Evolutionary conservation across 2,797 vertebrate genomes (phyloP), one percentile per base, ranked within the genome.

Genomic region (Cyprinodon diabolis): DNA sequence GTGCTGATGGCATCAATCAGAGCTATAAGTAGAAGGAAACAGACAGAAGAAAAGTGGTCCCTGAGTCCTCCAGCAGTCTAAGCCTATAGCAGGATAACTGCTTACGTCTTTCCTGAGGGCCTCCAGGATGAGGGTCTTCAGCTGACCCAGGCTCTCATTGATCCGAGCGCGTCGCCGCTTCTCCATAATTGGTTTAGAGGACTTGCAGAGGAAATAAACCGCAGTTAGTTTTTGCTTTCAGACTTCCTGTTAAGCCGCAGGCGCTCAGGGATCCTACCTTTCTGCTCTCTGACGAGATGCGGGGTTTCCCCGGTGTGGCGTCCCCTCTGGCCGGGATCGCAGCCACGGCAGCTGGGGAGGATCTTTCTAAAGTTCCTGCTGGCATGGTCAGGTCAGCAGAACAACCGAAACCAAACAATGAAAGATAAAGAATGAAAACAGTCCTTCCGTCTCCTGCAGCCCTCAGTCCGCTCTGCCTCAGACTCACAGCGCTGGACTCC

Each of bases 181-280:
- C 75, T 97, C 97, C 97, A 97, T 97, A 72, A 97, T 97, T 30
- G 97, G 97, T 84, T 97, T 97, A 60, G 96, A 97, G 0, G 96
- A 97, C 96, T 97, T 86, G 0, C 52, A 48, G 65, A 1, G 67
- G 0, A 9, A 13, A 25, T 11, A 2, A 43, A 21, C 11, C 0
- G 17, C 12, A 58, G 12, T 65, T 62, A 40, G 62, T 12, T 9
- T 43, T 30, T 30, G 30, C 30, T 30, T 3, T 30, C 2, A 30
- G 30, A 30, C 30, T 30, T 30, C 30, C 30, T 30, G 30, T 30
- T 30, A 30, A 30, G 30, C 30, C 30, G 17, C 6, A 40, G 0
- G 10, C 23, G 8, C 4, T 7, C 3, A 9, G 10, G 43, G 3
- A 51, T 7, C 57, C 4, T 63, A 84, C 97, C 96, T 98, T 98